Conservation (phyloP, 2,797 vertebrate species). For the Sebastolobus alascanus region DNA sequence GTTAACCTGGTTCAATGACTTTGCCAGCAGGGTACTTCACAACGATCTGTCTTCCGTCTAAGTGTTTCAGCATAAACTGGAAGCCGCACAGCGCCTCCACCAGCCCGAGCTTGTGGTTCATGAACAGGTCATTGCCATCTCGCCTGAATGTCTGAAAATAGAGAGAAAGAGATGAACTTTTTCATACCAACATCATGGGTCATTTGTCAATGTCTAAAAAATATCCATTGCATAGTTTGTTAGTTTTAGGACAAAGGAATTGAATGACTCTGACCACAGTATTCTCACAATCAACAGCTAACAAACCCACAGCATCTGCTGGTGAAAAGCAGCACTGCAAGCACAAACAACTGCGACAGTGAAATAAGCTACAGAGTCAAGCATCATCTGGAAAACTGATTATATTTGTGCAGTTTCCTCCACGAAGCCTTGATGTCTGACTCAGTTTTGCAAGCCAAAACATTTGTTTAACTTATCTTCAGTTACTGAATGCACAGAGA, state of each 20-base stretch:
- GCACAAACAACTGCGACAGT: neutral
- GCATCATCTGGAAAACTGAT: neutral
- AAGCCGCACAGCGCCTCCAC: slow-evolving; percentile 98
- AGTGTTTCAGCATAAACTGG: slow-evolving; percentile 97
- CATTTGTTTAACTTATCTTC: neutral
- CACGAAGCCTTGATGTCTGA: neutral
- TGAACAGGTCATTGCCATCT: slow-evolving; percentile 94
- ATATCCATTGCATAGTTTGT: neutral
- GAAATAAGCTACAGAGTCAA: neutral
- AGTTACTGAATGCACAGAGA: neutral
- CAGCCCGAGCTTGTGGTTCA: slow-evolving; percentile 97
- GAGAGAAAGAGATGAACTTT: neutral
- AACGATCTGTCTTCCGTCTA: slow-evolving; percentile 95
- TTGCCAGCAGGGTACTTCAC: slow-evolving; percentile 97
- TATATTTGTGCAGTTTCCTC: neutral
- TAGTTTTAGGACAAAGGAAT: neutral
- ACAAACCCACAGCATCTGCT: neutral
- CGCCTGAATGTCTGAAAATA: slow-evolving; percentile 89
- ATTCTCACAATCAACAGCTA: neutral
- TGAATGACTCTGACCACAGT: neutral
- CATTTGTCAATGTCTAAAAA: neutral
- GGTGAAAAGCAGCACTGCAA: neutral
- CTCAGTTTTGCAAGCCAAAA: neutral
- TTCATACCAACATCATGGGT: neutral
- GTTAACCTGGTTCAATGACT: slow-evolving; percentile 97